Evolutionary conservation across 1,140 invertebrate species (phyloP), one percentile per base, ranked within the genome.

Genomic region (Pseudomyrmex concolor): DNA sequence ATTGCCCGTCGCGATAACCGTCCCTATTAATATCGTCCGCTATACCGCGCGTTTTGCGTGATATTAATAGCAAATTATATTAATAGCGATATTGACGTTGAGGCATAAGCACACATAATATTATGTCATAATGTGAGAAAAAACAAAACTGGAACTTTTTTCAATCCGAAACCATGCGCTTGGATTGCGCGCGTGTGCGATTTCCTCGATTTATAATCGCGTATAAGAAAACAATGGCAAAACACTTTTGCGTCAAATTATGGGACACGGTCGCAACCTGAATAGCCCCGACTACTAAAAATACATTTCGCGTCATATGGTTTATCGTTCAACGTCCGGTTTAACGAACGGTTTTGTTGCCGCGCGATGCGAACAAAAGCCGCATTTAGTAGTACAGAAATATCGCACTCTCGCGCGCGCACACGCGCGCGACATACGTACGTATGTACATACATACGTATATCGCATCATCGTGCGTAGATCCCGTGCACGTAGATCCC

Each of bases 281-380:
- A 80, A 80, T 80, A 70, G 54, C 60, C 17, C 8, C 55, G 54
- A 19, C 25, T 66, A 22, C 76, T 70, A 80, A 80, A 80, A 80
- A 80, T 80, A 80, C 43, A 68, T 34, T 71, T 80, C 54, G 54
- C 76, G 76, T 80, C 76, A 80, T 80, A 71, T 70, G 43, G 66
- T 80, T 80, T 80, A 80, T 71, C 54, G 76, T 3, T 15, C n/a
- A 48, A 70, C 76, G 66, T 80, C 76, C 76, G 43, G 76, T 80
- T 80, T 80, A 80, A 80, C 66, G 64, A 80, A 63, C 25, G 25
- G 3, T 51, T 51, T 51, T 51, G 9, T 51, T 51, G 50, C 50
- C 13, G 50, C 48, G 25, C 34, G 34, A 34, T 34, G 34, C 34
- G 34, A 34, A 34, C 34, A 34, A 34, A 34, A 34, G 34, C 34